phyloP scores from a whole-genome alignment of 2,888 invertebrate genomes.

The Euzetes globulus region DNA sequence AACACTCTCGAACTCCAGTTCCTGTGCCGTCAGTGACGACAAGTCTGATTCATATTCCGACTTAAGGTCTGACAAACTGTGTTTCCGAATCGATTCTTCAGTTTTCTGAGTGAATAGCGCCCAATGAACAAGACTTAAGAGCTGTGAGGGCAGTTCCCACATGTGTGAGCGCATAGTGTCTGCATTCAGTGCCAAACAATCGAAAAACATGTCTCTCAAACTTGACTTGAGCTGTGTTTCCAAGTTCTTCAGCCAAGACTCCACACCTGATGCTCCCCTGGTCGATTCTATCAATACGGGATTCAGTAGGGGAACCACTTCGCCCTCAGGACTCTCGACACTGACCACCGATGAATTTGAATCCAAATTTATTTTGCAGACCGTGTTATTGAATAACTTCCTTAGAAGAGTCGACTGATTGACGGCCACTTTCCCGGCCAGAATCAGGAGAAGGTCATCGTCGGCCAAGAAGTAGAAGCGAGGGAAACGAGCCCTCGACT shows the following conservation, averaged over 20 bases:
- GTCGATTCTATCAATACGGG: constrained; percentile 50
- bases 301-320: constrained; percentile 60
- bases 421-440: constrained; percentile 71
- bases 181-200: constrained; percentile 45
- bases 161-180: constrained; percentile 50
- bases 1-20: constrained; percentile 3
- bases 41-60: constrained; percentile 51
- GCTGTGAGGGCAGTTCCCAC: constrained; percentile 47
- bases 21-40: constrained; percentile 40
- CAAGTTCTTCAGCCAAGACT: constrained; percentile 69
- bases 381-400: constrained; percentile 86
- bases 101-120: constrained; percentile 75
- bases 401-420: constrained; percentile 83
- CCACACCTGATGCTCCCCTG: constrained; percentile 65
- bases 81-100: constrained; percentile 67
- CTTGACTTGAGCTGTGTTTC: constrained; percentile 73
- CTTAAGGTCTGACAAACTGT: constrained; percentile 52
- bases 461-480: constrained; percentile 95
- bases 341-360: constrained; percentile 56
- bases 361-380: constrained; percentile 52
- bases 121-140: constrained; percentile 74
- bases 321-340: constrained; percentile 67
- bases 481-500: constrained; percentile 86
- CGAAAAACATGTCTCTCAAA: constrained; percentile 55
- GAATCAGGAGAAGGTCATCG: constrained; percentile 89